phyloP scores from a whole-genome alignment of 2,113 vertebrate genomes.

The Connochaetes taurinus region DNA sequence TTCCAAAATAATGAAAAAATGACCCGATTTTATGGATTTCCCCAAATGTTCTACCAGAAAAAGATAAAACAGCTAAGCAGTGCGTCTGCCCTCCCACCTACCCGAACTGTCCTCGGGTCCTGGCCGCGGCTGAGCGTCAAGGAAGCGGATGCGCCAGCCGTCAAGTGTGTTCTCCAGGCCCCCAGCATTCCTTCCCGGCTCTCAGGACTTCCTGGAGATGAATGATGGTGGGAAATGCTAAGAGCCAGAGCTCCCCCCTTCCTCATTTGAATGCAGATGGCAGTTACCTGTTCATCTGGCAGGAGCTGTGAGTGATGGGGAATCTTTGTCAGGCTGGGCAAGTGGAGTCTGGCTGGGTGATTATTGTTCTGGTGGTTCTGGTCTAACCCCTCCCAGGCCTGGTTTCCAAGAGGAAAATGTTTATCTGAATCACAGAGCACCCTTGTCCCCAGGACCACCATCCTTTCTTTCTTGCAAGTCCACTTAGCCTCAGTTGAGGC shows the following conservation, averaged over 20 bases:
- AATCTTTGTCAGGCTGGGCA: neutral
- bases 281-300: neutral
- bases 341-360: neutral
- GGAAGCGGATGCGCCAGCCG: neutral
- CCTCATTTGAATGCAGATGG: neutral
- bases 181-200: neutral
- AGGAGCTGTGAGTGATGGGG: neutral
- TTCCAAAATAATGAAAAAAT: neutral
- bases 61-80: neutral
- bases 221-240: neutral
- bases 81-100: neutral
- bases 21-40: neutral
- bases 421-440: neutral
- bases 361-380: neutral
- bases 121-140: neutral
- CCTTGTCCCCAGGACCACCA: neutral
- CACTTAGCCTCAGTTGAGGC: neutral
- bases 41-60: fast-evolving
- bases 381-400: neutral
- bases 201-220: neutral
- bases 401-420: neutral
- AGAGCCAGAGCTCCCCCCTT: neutral
- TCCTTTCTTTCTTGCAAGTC: neutral
- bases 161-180: neutral
- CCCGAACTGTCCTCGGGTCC: neutral